Evolutionary conservation across 1,140 invertebrate genomes (phyloP), one percentile per base, ranked within the genome.

Genomic region (Euura saliciscinereae): DNA sequence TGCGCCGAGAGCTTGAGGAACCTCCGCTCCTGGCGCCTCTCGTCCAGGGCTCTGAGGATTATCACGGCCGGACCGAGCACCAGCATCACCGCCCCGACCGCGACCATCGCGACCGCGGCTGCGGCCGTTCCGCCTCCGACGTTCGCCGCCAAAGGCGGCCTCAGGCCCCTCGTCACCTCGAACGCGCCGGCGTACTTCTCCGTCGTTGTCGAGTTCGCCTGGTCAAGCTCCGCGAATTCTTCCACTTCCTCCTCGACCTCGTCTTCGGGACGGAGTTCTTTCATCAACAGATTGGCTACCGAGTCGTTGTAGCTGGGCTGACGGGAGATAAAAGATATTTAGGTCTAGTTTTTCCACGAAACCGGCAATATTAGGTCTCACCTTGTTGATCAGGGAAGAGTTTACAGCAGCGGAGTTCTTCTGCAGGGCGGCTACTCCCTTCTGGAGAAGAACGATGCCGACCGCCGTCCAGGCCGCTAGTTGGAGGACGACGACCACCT

Each of bases 381-480:
- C 78, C 69, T 78, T 75, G 8, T 11, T 73, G 51, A 28, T 28
- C 28, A 28, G 28, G 28, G 28, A 28, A 28, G 65, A 45, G 13
- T 75, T 67, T 7, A 6, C 71, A 10, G 43, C 67, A 10, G 76
- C 77, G 2, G 71, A 11, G 28, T 43, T 64, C 59, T 72, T 77
- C 28, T 75, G 80, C 64, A 81, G 69, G 0, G 75, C 78, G 8
- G 73, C 75, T 13, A 77, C 76, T 28, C 82, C 82, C 51, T 79
- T 81, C 66, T 80, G 80, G 8, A 83, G 74, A 43, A 83, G 76
- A 65, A 83, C 71, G 68, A 83, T 75, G 43, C 81, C 80, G 72
- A 83, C 79, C 8, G 77, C 73, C 68, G 77, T 80, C 82, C 81
- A 83, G 45, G 79, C 77, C 59, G 76, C 77, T 8, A 83, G 65